Conservation (phyloP, 2,888 invertebrate species). For the Matsumyia berberina region DNA sequence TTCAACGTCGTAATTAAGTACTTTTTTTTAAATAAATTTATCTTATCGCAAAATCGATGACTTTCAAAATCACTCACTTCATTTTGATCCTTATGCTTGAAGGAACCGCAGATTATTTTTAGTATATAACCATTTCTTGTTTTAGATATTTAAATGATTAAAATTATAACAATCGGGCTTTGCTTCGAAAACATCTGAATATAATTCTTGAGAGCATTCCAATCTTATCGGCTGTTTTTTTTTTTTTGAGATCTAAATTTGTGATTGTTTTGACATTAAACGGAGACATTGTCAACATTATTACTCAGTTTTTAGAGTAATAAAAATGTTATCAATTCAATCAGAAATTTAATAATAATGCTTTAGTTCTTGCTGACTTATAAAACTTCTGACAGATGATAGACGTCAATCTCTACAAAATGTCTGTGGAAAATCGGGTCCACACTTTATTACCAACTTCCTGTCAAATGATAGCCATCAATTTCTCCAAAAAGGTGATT, state of each 20-base stretch:
- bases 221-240: constrained; percentile 15
- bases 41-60: no score
- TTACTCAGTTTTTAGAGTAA: background rate
- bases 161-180: background rate
- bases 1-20: no score
- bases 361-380: no score
- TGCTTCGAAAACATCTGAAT: background rate
- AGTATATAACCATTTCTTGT: background rate
- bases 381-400: no score
- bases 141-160: background rate
- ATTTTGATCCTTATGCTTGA: background rate
- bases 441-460: no score
- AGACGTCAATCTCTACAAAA: no score
- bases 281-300: background rate
- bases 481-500: no score
- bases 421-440: no score
- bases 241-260: background rate
- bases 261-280: background rate
- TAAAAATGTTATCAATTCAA: background rate
- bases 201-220: background rate
- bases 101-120: background rate
- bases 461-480: no score
- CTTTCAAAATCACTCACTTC: background rate
- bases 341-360: no score
- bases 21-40: no score